Percentiles rank a stretch among this genome's conserved stretches.
These are phyloP conservation scores for Caenorhabditis tropicalis DNA, from an alignment of 1,140 invertebrate genomes.

Conservation along the genomic window DNA sequence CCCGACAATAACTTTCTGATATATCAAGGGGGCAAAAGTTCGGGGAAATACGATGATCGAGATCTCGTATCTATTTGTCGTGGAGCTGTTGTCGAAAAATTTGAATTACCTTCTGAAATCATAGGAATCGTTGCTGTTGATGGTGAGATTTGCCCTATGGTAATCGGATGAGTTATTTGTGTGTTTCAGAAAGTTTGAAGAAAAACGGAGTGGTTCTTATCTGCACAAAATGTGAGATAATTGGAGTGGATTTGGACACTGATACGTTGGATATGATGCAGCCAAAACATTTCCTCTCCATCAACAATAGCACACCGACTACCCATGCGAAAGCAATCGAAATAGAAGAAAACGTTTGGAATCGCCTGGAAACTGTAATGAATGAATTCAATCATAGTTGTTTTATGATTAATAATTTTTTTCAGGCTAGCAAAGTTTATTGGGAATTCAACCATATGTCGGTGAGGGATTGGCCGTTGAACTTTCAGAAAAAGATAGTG, in stretches of 20 bases:
- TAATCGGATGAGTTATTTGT: not conserved
- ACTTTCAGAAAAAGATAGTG: conserved; percentile 15
- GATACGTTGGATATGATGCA: conserved; percentile 9
- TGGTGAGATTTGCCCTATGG: conserved; percentile 1
- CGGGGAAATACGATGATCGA: conserved; percentile 15
- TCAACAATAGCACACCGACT: conserved; percentile 25
- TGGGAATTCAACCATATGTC: conserved; percentile 4
- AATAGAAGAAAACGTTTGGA: conserved; percentile 15
- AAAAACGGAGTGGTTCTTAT: conserved; percentile 3
- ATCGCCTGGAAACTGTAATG: not conserved
- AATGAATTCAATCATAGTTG: not conserved
- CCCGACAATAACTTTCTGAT: not conserved
- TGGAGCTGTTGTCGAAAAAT: not conserved
- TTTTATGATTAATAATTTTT: not conserved
- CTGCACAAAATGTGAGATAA: conserved; percentile 19
- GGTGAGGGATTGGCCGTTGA: not conserved
- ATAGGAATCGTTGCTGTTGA: not conserved
- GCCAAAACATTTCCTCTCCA: conserved; percentile 18
- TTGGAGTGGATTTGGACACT: not conserved
- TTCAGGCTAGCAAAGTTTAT: not conserved
- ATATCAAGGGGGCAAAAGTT: conserved; percentile 17
- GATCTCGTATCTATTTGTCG: not conserved
- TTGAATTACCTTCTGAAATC: not conserved
- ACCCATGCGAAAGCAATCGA: not conserved
- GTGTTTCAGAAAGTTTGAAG: not conserved